Percentiles rank a stretch among this genome's conserved stretches.
phyloP scores from a whole-genome alignment of 2,888 invertebrate species.

The Piscicola geometra region DNA sequence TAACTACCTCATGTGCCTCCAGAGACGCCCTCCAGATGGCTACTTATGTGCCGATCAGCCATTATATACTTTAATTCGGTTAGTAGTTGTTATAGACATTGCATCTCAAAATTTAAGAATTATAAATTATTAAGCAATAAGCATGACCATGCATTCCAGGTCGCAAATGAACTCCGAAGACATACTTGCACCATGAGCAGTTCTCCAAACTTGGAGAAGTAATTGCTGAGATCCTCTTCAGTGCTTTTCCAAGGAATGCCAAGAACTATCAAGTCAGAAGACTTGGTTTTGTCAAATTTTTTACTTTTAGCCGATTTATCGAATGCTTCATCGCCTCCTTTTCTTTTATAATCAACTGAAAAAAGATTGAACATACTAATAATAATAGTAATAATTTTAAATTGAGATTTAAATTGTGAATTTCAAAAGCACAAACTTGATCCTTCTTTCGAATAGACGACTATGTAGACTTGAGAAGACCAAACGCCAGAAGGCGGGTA shows the following conservation, averaged over 20 bases:
- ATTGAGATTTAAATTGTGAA: not conserved
- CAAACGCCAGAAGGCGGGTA: conserved; percentile 86
- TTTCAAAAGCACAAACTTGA: not conserved
- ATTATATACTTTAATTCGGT: conserved; percentile 5
- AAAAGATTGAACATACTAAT: not conserved
- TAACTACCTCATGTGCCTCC: not conserved
- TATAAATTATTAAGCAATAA: not conserved
- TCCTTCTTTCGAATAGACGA: conserved; percentile 62
- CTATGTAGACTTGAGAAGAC: conserved; percentile 67
- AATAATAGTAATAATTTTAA: not conserved
- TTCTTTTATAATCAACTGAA: conserved; percentile 80
- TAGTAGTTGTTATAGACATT: not conserved
- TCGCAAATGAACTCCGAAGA: too few species aligned
- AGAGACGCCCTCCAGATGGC: not conserved
- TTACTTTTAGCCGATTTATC: conserved; percentile 88
- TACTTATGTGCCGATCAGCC: conserved; percentile 1
- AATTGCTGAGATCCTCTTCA: conserved; percentile 87
- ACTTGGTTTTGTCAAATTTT: conserved; percentile 71
- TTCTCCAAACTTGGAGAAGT: conserved; percentile 95
- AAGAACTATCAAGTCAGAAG: conserved; percentile 87
- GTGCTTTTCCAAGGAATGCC: conserved; percentile 96
- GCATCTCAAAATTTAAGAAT: not conserved
- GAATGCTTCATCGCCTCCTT: conserved; percentile 84
- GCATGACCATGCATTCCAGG: not conserved
- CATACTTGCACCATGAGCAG: conserved; percentile 88